These are phyloP conservation scores for Ciconia stormi DNA, from an alignment of 2,113 vertebrate genomes.

Conservation along the genomic window DNA sequence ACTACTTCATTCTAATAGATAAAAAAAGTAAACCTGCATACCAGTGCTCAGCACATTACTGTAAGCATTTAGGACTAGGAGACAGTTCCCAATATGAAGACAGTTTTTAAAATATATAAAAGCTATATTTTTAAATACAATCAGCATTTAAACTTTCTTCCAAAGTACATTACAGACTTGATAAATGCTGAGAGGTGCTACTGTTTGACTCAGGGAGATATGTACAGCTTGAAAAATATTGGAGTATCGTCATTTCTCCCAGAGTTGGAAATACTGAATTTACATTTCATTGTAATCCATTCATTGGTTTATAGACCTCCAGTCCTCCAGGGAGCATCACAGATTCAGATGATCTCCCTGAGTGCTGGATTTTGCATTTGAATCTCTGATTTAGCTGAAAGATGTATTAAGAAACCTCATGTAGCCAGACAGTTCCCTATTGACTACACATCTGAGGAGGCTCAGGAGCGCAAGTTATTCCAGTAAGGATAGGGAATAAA, in stretches of 20 bases:
- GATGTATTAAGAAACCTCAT: conserved; percentile 47
- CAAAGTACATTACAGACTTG: background rate
- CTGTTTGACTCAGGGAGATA: background rate
- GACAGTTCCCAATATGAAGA: background rate
- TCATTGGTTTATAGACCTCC: conserved; percentile 61
- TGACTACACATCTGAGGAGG: conserved; percentile 47
- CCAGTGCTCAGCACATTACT: background rate
- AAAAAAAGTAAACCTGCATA: background rate
- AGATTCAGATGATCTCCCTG: conserved; percentile 52
- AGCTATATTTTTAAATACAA: background rate
- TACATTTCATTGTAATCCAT: conserved; percentile 57
- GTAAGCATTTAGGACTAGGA: background rate
- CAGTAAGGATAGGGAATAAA: conserved; percentile 55
- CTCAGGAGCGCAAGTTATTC: conserved; percentile 46
- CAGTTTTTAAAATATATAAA: background rate
- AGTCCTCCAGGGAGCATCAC: conserved; percentile 43
- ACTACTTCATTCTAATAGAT: background rate
- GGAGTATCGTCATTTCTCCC: background rate
- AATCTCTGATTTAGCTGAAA: conserved; percentile 71
- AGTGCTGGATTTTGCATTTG: conserved; percentile 50
- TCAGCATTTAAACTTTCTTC: background rate
- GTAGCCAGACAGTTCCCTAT: conserved; percentile 54
- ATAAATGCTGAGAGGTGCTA: background rate
- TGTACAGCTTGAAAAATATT: background rate
- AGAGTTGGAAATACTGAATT: conserved; percentile 31